Base-by-base conservation (phyloP, 2,888 invertebrate genomes). In the Mayetiola destructor region DNA sequence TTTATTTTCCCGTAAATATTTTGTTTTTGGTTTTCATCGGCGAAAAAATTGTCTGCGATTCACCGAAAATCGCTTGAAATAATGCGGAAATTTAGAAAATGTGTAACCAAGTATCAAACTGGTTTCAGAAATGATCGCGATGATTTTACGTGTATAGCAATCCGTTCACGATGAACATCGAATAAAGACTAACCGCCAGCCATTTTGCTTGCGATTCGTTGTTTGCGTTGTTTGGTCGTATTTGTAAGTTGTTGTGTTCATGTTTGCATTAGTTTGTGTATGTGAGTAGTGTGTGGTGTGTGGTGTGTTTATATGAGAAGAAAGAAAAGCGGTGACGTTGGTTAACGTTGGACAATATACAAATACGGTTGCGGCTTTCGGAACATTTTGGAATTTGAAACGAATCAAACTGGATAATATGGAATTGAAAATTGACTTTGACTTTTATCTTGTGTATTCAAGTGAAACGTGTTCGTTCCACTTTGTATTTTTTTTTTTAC, bases 141-240 rank as follows among this genome's bases (percentile, higher is more conserved):
- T 48, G 48, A 48, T 48, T 48, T 27, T 48, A 27, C 48, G 48
- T 48, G 27, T 48, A 48, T 48, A 48, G 27, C 48, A 48, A 48
- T 48, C 48, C 48, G 48, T 48, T 48, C 48, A 27, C 48, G 48
- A 27, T 48, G 48, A 48, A 23, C 27, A 48, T 48, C 48, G 16
- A 48, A 48, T 48, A 48, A 48, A 48, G 48, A 48, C 48, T 48
- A 48, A 48, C 48, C 27, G 48, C 48, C 48, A 48, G 48, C 48
- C 48, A 48, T 48, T 48, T 48, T 48, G 48, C 48, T 23, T 27
- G 27, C 29, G n/a, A 48, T 48, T 48, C 48, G 27, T 48, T 48
- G 48, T 48, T 48, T 48, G 48, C 48, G 48, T 48, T 48, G 48
- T 48, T 48, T 48, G 16, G 48, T 27, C 48, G 23, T 23, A 27